Percentiles rank a stretch among this genome's conserved stretches.
Evolutionary conservation across 2,113 vertebrate species (phyloP).

Genomic region (Brachyhypopomus gauderio): DNA sequence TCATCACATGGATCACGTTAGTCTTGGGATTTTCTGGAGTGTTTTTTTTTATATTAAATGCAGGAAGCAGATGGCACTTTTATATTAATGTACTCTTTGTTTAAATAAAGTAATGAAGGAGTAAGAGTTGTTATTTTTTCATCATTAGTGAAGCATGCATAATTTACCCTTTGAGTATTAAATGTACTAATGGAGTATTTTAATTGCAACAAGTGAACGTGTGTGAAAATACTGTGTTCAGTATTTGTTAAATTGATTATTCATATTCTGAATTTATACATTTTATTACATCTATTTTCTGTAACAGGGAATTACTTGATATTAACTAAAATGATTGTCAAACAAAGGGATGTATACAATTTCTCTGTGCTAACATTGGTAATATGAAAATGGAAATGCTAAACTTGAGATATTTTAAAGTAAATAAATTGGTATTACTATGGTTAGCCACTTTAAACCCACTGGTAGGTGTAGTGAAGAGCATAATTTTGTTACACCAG

Average conservation of each 20-base stretch:
- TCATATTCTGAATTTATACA: not conserved
- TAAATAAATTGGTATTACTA: no score
- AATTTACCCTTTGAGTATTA: not conserved
- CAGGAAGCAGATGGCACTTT: constrained; percentile 35
- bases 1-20: not conserved
- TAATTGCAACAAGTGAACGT: no score
- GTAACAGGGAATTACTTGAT: not conserved
- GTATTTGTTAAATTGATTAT: not conserved
- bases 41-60: constrained; percentile 14
- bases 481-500: no score
- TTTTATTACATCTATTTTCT: not conserved
- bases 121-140: not conserved
- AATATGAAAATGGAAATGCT: no score
- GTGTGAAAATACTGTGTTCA: not conserved
- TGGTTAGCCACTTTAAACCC: no score
- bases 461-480: no score
- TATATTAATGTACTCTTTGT: constrained; percentile 27
- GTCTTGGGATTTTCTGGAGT: not conserved
- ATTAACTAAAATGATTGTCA: not conserved
- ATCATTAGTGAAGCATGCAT: not conserved
- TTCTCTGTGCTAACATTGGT: not conserved
- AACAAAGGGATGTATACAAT: not conserved
- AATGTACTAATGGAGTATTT: no score
- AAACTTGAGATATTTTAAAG: no score
- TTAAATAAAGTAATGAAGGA: constrained; percentile 47